Evolutionary conservation across 2,113 vertebrate species (phyloP).

Genomic region (Kryptolebias marmoratus): DNA sequence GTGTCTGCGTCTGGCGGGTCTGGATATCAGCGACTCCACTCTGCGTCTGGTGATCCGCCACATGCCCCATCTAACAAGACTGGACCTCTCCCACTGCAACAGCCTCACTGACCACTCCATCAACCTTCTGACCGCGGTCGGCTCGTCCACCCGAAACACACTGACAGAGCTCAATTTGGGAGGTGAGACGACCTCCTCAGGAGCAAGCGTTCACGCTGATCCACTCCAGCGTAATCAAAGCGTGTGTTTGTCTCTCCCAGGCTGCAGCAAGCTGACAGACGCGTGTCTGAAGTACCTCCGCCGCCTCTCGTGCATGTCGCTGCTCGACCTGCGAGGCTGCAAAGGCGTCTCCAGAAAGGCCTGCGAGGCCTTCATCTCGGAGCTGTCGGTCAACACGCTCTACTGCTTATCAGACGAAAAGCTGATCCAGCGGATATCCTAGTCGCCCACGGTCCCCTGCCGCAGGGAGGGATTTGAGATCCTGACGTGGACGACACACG

Average conservation of each 20-base stretch:
- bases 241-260: constrained; percentile 69
- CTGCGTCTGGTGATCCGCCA: constrained; percentile 96
- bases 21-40: constrained; percentile 94
- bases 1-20: constrained; percentile 91
- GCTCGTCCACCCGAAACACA: constrained; percentile 95
- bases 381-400: constrained; percentile 94
- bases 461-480: constrained; percentile 17
- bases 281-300: constrained; percentile 91
- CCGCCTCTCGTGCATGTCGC: constrained; percentile 90
- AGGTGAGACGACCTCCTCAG: constrained; percentile 74
- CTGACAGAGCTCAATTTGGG: constrained; percentile 95
- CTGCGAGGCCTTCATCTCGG: constrained; percentile 96
- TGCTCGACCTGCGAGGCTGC: constrained; percentile 93
- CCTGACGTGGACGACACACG: constrained; percentile 27
- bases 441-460: constrained; percentile 61
- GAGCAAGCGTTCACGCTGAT: neutral
- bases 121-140: constrained; percentile 95
- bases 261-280: constrained; percentile 96
- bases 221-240: neutral
- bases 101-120: constrained; percentile 93
- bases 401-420: constrained; percentile 99
- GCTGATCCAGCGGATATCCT: constrained; percentile 98
- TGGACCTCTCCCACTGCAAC: constrained; percentile 96
- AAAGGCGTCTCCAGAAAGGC: constrained; percentile 94
- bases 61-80: constrained; percentile 94